These are phyloP conservation scores for Mayetiola destructor DNA, from an alignment of 2,888 invertebrate species.

Conservation along the genomic window DNA sequence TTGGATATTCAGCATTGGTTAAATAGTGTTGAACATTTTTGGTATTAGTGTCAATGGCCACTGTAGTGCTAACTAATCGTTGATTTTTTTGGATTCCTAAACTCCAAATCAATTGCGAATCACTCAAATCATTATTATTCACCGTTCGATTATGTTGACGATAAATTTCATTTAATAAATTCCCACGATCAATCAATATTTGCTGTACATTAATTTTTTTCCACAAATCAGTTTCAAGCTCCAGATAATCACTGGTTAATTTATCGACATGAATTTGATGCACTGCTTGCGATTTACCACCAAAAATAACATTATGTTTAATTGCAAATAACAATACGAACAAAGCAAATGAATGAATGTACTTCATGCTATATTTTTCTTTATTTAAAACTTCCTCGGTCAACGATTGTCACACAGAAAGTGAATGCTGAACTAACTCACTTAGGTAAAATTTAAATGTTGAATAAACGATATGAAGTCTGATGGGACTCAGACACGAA, in stretches of 20 bases:
- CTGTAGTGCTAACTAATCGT: background rate
- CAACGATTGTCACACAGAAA: no score
- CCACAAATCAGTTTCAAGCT: background rate
- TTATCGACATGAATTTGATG: conserved; percentile 1
- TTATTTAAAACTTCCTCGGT: no score
- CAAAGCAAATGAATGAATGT: no score
- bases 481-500: no score
- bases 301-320: no score
- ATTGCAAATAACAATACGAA: no score
- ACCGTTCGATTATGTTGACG: background rate
- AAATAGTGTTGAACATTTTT: background rate
- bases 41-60: background rate
- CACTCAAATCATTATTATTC: background rate
- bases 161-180: background rate
- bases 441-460: no score
- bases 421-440: no score
- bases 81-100: background rate
- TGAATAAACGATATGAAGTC: no score
- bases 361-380: no score
- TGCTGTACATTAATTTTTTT: conserved; percentile 1
- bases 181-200: background rate
- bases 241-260: background rate
- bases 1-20: background rate
- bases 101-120: background rate
- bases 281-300: no score